A percentile compares a stretch with the other conserved stretches of the same genome.
phyloP scores from a whole-genome alignment of 2,888 invertebrate species.

The Pilophorus perplexus region DNA sequence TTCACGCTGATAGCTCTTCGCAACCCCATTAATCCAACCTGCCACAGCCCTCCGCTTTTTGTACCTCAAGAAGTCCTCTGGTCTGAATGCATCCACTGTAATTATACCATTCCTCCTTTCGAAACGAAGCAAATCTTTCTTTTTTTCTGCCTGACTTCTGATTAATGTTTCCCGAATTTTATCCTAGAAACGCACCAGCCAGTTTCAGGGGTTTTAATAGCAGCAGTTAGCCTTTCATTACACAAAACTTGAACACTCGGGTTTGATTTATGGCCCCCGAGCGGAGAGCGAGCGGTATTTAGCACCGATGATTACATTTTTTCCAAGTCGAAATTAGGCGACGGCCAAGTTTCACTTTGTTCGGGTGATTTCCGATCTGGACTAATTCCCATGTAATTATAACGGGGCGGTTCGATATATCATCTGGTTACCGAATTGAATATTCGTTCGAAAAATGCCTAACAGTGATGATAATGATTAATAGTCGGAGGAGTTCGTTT shows the following conservation, averaged over 20 bases:
- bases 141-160: neutral
- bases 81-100: neutral
- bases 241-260: neutral
- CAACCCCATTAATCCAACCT: conserved; percentile 9
- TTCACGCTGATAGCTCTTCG: conserved; percentile 3
- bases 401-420: too few species aligned
- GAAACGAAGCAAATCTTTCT: neutral
- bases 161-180: neutral
- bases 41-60: neutral
- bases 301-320: neutral
- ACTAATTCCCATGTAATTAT: too few species aligned
- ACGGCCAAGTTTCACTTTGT: too few species aligned
- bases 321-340: too few species aligned
- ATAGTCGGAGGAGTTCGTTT: too few species aligned
- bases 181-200: neutral
- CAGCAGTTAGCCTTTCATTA: neutral
- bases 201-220: neutral
- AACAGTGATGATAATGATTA: too few species aligned
- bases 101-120: conserved; percentile 16
- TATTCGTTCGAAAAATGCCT: too few species aligned
- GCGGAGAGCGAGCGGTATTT: neutral
- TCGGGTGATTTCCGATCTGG: too few species aligned
- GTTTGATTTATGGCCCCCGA: neutral
- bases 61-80: neutral
- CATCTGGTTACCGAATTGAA: too few species aligned